Conservation (phyloP, 2,113 vertebrate species). For the Melanerpes formicivorus region DNA sequence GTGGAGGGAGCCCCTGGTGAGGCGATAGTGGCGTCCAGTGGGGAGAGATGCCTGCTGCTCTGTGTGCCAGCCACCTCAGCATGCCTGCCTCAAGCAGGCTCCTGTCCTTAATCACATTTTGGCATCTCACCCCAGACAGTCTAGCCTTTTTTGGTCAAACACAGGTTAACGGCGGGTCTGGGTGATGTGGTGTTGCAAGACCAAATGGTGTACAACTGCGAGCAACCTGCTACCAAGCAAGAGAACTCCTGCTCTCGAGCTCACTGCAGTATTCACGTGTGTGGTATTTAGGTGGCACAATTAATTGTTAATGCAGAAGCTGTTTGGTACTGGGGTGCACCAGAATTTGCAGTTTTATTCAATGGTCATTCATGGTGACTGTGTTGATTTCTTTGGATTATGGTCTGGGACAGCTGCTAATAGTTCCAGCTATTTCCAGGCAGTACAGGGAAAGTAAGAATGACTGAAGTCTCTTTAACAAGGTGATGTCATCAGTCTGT, state of each 20-base stretch:
- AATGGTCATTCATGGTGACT: accelerated
- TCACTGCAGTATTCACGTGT: not conserved
- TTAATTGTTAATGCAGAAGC: not conserved
- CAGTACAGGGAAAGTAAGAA: not conserved
- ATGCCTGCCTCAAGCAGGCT: not conserved
- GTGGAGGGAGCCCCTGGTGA: not conserved
- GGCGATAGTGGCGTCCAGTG: accelerated
- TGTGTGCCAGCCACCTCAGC: not conserved
- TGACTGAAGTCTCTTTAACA: not conserved
- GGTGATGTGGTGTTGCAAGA: not conserved
- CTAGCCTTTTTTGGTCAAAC: not conserved
- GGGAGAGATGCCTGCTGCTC: not conserved
- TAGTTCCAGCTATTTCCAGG: not conserved
- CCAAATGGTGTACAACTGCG: not conserved
- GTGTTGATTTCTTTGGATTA: not conserved
- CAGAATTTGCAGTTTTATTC: not conserved
- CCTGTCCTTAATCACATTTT: not conserved
- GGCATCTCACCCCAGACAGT: not conserved
- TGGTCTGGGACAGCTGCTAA: not conserved
- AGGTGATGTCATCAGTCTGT: not conserved
- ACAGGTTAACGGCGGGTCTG: not conserved
- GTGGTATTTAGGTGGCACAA: accelerated
- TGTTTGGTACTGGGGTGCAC: not conserved
- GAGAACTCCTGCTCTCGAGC: not conserved
- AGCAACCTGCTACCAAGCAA: not conserved